Evolutionary conservation across 37 sponge, comb jelly and placozoan species (phyloP).

Genomic region (Haliclona indistincta): DNA sequence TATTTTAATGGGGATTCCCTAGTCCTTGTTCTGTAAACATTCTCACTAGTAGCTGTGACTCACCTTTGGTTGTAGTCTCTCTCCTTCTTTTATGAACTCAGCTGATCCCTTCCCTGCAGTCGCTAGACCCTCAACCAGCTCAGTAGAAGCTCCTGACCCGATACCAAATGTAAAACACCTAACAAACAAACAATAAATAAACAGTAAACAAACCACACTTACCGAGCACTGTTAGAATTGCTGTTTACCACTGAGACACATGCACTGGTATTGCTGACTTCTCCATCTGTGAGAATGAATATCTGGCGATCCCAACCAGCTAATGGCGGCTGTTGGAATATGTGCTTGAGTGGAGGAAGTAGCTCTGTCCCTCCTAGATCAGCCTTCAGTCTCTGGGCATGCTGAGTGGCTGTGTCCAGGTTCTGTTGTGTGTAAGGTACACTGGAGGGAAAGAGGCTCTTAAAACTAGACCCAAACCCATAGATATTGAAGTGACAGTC

Average conservation of each 20-base stretch:
- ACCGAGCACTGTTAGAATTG: slow-evolving; percentile 51
- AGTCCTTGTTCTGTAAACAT: no score
- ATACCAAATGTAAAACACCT: slow-evolving; percentile 73
- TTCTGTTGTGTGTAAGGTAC: slow-evolving; percentile 38
- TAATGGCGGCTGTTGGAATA: slow-evolving; percentile 27
- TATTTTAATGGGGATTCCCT: no score
- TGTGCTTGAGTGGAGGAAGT: slow-evolving; percentile 56
- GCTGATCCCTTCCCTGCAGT: slow-evolving; percentile 61
- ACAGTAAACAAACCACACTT: background rate
- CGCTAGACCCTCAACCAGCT: slow-evolving; percentile 67
- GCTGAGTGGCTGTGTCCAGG: slow-evolving; percentile 47
- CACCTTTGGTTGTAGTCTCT: slow-evolving; percentile 48
- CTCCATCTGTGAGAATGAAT: slow-evolving; percentile 72
- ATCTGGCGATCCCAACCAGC: slow-evolving; percentile 40
- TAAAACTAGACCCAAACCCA: slow-evolving; percentile 64
- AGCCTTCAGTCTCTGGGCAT: slow-evolving; percentile 45
- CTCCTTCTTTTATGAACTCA: slow-evolving; percentile 54
- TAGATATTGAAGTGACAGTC: slow-evolving; percentile 72
- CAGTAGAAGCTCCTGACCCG: slow-evolving; percentile 63
- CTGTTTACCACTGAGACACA: slow-evolving; percentile 40
- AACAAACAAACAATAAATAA: background rate
- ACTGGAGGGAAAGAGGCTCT: slow-evolving; percentile 37
- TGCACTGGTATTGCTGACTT: slow-evolving; percentile 51
- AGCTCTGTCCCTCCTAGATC: slow-evolving; percentile 73
- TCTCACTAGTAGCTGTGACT: no score